A percentile compares a stretch with the other conserved stretches of the same genome.
Evolutionary conservation across 1,140 invertebrate genomes (phyloP).

Genomic region (Rhagoletis pomonella): DNA sequence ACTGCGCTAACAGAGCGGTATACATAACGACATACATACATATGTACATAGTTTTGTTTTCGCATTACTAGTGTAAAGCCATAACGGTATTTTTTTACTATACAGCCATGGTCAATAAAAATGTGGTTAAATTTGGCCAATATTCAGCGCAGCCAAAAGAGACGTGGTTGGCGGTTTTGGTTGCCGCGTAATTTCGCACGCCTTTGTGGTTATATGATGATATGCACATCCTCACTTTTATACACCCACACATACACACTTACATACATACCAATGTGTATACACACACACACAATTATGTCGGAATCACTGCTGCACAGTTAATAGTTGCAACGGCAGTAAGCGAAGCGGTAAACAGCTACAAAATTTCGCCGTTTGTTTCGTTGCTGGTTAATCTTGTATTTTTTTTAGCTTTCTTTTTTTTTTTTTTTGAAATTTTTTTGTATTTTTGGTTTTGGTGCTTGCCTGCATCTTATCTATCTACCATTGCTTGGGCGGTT

Average conservation of each 20-base stretch:
- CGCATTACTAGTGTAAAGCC: background rate
- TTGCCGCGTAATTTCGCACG: background rate
- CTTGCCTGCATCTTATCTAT: background rate
- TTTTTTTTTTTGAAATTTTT: background rate
- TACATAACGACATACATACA: too few species aligned
- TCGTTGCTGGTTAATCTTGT: background rate
- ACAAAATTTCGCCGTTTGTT: background rate
- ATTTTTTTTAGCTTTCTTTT: background rate
- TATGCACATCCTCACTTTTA: background rate
- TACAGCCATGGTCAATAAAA: background rate
- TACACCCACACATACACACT: too few species aligned
- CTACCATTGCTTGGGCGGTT: background rate
- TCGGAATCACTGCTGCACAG: background rate
- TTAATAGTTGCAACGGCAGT: background rate
- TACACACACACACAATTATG: background rate
- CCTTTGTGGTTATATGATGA: background rate
- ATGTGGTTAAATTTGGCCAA: background rate
- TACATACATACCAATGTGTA: background rate
- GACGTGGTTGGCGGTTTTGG: background rate
- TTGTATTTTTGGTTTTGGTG: background rate
- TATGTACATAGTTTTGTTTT: background rate
- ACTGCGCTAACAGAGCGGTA: conserved; percentile 9
- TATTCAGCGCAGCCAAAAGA: background rate
- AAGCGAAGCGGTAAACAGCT: background rate
- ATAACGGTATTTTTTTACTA: conserved; percentile 11